These are phyloP conservation scores for pig (Sus scrofa) DNA, from an alignment of 2,113 vertebrate genomes.

Conservation along the genomic window DNA sequence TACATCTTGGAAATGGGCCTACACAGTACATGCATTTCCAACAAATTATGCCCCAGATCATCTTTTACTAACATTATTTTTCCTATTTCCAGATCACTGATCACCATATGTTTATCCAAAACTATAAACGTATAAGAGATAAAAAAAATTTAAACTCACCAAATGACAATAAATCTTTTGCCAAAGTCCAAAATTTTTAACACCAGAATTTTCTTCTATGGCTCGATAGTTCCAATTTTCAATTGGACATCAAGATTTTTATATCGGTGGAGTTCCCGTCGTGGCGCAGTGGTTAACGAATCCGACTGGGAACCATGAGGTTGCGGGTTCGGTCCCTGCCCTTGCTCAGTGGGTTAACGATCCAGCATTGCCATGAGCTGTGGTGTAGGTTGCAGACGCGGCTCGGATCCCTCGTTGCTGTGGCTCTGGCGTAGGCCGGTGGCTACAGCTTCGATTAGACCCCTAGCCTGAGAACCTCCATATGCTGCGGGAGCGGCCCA, in stretches of 20 bases:
- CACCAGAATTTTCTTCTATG: neutral
- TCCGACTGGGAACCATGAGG: too few species aligned
- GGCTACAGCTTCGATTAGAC: too few species aligned
- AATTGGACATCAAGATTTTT: neutral
- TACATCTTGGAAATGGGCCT: neutral
- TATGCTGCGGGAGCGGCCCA: too few species aligned
- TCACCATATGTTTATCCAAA: constrained; percentile 24
- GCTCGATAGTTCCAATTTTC: neutral
- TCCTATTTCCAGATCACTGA: neutral
- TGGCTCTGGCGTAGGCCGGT: too few species aligned
- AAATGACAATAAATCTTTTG: neutral
- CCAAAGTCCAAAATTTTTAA: neutral
- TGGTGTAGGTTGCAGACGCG: too few species aligned
- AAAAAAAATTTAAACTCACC: constrained; percentile 19
- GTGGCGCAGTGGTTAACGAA: too few species aligned
- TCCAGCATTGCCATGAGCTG: too few species aligned
- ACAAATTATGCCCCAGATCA: neutral
- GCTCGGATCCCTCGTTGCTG: too few species aligned
- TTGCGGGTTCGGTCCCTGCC: too few species aligned
- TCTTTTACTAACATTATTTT: neutral
- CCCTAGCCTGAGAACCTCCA: too few species aligned
- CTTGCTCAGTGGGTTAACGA: too few species aligned
- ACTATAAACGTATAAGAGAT: neutral
- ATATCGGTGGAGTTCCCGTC: too few species aligned
- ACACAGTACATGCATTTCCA: neutral